Evolutionary conservation across 1,140 invertebrate species (phyloP).

Genomic region (Panagrolaimus sp.): DNA sequence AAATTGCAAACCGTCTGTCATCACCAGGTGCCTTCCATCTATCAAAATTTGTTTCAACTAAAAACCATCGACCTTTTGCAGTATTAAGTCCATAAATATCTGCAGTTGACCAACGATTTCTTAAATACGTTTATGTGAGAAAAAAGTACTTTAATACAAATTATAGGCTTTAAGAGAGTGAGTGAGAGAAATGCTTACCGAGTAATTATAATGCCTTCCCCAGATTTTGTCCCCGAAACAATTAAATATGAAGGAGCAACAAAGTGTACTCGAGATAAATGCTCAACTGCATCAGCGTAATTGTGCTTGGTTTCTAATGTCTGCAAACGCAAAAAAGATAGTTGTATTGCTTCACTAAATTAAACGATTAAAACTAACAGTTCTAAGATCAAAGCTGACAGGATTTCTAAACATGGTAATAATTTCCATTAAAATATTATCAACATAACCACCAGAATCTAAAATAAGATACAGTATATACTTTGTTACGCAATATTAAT

Average conservation of each 20-base stretch:
- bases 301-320: slow-evolving; percentile 63
- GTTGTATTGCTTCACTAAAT: slow-evolving; percentile 63
- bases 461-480: slow-evolving; percentile 64
- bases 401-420: slow-evolving; percentile 39
- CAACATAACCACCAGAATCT: slow-evolving; percentile 61
- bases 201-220: slow-evolving; percentile 61
- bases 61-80: slow-evolving; percentile 61
- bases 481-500: slow-evolving; percentile 62
- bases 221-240: slow-evolving; percentile 40
- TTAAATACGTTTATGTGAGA: slow-evolving; percentile 20
- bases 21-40: slow-evolving; percentile 66
- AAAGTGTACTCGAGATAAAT: slow-evolving; percentile 52
- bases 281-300: slow-evolving; percentile 62
- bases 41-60: slow-evolving; percentile 68
- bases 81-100: slow-evolving; percentile 36
- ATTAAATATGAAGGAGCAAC: slow-evolving; percentile 48
- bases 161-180: neutral
- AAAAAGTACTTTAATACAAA: slow-evolving; percentile 8
- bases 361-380: slow-evolving; percentile 58
- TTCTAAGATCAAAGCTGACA: slow-evolving; percentile 40
- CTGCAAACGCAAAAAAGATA: slow-evolving; percentile 62
- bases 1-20: slow-evolving; percentile 63
- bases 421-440: slow-evolving; percentile 41
- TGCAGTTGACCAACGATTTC: slow-evolving; percentile 35
- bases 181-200: slow-evolving; percentile 45